phyloP scores from a whole-genome alignment of 2,797 vertebrate genomes.

The Sebastes iracundus region DNA sequence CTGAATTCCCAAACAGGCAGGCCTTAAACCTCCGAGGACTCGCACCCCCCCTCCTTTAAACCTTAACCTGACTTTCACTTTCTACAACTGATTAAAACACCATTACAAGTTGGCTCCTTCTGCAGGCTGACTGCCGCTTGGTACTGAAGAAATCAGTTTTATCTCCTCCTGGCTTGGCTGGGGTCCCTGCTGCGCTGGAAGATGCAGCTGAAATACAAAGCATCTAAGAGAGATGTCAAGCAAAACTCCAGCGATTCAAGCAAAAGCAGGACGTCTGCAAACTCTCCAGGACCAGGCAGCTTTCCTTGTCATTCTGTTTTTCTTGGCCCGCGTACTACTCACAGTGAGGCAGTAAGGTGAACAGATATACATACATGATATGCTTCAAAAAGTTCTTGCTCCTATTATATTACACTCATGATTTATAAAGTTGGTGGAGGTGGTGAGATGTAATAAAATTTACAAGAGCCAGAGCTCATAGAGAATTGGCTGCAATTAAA shows the following conservation, averaged over 20 bases:
- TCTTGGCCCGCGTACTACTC: not conserved
- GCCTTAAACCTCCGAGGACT: not conserved
- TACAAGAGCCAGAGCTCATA: not conserved
- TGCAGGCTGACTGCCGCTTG: constrained; percentile 2
- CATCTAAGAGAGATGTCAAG: constrained; percentile 23
- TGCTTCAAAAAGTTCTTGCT: not conserved
- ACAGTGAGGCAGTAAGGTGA: not conserved
- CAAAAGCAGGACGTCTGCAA: constrained; percentile 5
- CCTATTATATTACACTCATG: not conserved
- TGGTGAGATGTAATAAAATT: not conserved
- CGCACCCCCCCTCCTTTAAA: not conserved
- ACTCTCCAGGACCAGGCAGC: not conserved
- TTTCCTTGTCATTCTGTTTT: not conserved
- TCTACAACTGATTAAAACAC: constrained; percentile 52
- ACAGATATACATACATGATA: not conserved
- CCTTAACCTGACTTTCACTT: constrained; percentile 44
- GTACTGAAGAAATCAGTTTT: constrained; percentile 48
- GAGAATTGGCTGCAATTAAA: not conserved
- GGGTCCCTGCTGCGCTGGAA: constrained; percentile 20
- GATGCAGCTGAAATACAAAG: constrained; percentile 50
- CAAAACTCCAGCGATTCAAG: constrained; percentile 2
- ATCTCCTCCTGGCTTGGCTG: constrained; percentile 33
- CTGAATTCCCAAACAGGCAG: constrained; percentile 24
- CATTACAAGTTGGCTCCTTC: constrained; percentile 25
- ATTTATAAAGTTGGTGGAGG: not conserved